phyloP scores from a whole-genome alignment of 2,113 vertebrate species.

The Eptesicus fuscus region DNA sequence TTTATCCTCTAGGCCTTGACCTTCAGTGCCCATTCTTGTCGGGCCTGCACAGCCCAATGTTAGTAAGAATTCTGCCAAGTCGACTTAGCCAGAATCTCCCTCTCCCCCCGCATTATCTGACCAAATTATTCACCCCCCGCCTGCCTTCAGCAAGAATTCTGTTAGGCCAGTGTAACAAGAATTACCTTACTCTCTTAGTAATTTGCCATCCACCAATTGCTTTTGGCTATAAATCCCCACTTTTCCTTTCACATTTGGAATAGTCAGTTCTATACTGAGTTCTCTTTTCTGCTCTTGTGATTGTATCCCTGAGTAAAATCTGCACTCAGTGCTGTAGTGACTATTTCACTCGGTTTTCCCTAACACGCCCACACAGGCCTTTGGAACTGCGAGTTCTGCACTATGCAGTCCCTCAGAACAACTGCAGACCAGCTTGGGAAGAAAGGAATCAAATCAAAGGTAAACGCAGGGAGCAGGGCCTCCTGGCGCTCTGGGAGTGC shows the following conservation, averaged over 20 bases:
- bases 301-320: neutral
- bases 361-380: neutral
- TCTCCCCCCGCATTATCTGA: neutral
- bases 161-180: neutral
- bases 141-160: neutral
- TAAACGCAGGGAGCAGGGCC: neutral
- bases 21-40: neutral
- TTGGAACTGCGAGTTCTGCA: neutral
- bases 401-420: neutral
- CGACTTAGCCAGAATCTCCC: neutral
- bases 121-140: neutral
- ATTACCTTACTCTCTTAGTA: neutral
- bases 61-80: neutral
- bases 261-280: neutral
- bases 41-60: neutral
- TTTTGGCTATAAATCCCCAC: neutral
- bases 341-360: neutral
- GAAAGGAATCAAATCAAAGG: neutral
- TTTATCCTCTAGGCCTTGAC: neutral
- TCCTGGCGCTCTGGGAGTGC: neutral
- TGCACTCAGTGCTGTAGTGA: neutral
- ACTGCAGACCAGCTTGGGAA: neutral
- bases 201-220: neutral
- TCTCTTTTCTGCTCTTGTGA: neutral
- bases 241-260: neutral